Conservation (phyloP, 2,797 vertebrate species). For the Tapirus indicus region DNA sequence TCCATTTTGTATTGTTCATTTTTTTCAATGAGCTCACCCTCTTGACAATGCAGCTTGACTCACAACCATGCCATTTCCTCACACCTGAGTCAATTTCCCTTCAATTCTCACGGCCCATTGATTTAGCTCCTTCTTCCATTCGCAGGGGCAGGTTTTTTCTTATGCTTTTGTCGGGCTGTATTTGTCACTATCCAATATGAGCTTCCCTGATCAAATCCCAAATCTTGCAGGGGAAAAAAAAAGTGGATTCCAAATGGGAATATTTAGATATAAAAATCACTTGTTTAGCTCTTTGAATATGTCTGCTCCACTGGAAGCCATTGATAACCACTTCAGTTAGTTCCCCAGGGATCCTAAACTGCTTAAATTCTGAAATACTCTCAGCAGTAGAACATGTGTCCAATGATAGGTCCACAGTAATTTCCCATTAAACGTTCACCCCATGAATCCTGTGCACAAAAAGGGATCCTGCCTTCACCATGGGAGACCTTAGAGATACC, state of each 20-base stretch:
- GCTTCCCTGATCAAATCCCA: background rate
- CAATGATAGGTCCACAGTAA: background rate
- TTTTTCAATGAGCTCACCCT: background rate
- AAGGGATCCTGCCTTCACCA: background rate
- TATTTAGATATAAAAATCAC: slow-evolving; percentile 38
- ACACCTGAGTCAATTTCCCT: background rate
- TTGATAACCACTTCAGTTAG: background rate
- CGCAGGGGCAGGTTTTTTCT: background rate
- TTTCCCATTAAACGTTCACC: background rate
- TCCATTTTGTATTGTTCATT: background rate
- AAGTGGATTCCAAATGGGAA: background rate
- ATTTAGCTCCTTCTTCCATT: background rate
- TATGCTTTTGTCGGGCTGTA: background rate
- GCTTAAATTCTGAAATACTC: background rate
- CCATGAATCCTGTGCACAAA: background rate
- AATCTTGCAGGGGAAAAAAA: background rate
- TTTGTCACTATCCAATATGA: slow-evolving; percentile 3
- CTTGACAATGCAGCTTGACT: accelerated
- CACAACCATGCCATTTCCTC: background rate
- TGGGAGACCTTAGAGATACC: background rate
- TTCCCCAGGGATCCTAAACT: background rate
- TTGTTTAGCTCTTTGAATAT: background rate
- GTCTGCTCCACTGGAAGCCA: background rate
- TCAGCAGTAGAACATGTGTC: background rate
- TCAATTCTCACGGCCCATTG: background rate